Evolutionary conservation across 2,888 invertebrate genomes (phyloP).

Genomic region (Digitonthophagus gazella): DNA sequence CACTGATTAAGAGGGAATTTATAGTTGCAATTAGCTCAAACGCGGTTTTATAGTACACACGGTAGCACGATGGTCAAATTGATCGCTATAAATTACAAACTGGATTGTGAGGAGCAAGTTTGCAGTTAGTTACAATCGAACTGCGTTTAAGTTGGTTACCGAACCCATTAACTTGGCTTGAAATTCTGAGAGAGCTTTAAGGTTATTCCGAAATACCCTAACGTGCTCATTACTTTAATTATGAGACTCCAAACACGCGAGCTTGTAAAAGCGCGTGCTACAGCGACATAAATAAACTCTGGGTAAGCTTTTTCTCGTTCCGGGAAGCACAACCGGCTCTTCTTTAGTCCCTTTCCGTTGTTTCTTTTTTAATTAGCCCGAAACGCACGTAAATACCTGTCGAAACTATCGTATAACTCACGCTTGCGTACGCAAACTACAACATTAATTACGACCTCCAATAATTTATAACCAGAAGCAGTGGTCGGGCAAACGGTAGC

Average conservation of each 20-base stretch:
- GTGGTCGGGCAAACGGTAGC: conserved; percentile 20
- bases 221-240: neutral
- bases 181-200: neutral
- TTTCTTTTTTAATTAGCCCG: neutral
- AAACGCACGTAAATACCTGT: neutral
- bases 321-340: neutral
- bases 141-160: neutral
- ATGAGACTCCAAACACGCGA: neutral
- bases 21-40: conserved; percentile 22
- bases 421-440: neutral
- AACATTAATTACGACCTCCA: conserved; percentile 20
- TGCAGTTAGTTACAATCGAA: neutral
- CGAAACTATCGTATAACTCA: neutral
- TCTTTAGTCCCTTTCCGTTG: neutral
- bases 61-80: neutral
- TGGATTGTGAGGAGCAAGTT: neutral
- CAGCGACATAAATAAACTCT: neutral
- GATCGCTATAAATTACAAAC: neutral
- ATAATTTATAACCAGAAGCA: conserved; percentile 20
- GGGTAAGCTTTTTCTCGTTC: neutral
- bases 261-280: neutral
- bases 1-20: conserved; percentile 23
- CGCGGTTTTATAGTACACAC: conserved; percentile 7
- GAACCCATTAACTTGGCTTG: neutral
- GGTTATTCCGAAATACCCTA: neutral